Evolutionary conservation across 2,113 vertebrate genomes (phyloP).

Genomic region (Aythya baeri): DNA sequence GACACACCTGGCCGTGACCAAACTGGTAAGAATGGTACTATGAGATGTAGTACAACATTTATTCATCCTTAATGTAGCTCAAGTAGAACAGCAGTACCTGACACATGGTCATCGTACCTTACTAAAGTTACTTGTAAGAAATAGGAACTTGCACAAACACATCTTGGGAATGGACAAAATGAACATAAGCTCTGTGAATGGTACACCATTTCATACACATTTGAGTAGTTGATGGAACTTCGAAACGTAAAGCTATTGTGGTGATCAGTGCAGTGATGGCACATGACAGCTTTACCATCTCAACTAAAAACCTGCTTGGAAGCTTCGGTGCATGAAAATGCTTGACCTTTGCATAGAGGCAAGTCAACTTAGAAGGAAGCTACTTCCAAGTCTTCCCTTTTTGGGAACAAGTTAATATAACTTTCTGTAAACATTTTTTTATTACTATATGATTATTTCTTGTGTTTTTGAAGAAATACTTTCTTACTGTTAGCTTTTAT

Average conservation of each 20-base stretch:
- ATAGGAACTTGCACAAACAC: background rate
- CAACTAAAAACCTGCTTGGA: background rate
- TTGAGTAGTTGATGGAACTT: background rate
- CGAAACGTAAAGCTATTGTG: background rate
- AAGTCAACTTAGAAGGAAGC: background rate
- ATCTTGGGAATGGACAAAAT: background rate
- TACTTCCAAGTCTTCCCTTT: accelerated
- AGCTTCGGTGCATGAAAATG: background rate
- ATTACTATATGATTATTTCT: background rate
- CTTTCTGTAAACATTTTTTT: background rate
- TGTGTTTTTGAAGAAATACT: background rate
- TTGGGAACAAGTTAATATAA: background rate
- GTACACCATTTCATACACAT: background rate
- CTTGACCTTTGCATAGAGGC: background rate
- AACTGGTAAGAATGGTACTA: background rate
- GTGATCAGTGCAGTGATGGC: background rate
- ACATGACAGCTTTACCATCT: accelerated
- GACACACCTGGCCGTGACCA: background rate
- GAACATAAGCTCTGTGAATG: background rate
- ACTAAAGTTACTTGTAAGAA: background rate
- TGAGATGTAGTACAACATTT: background rate
- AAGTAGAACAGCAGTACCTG: background rate
- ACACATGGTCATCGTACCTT: background rate
- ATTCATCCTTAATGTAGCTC: background rate
- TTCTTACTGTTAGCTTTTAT: background rate